Evolutionary conservation across 1,140 invertebrate species (phyloP), one percentile per base, ranked within the genome.

Genomic region (Calliphora vicina): DNA sequence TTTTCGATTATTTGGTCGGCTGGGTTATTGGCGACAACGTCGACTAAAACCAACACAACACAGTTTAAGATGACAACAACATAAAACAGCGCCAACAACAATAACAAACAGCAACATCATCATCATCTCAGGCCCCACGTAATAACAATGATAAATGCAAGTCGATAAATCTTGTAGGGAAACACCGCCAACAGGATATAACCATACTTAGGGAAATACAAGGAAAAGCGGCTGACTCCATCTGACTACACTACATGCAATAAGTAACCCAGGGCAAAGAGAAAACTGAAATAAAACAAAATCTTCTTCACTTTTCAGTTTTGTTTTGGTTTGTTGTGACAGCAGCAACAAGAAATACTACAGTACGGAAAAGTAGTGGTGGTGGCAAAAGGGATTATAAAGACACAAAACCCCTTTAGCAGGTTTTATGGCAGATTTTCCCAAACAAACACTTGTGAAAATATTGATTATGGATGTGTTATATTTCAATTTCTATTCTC

Each of bases 91-190:
- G 1, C 0, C 15, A 57, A n/a, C 15, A 57, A 17, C 50, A 57
- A 17, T 17, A 15, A 57, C n/a, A 15, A 57, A 5, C 1, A 57
- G 42, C 74, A 23, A 25, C 35, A 78, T 23, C 42, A 78, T 43
- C 74, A 78, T 42, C 74, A 20, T 20, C 42, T 23, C 74, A 43
- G 43, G 8, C 74, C 27, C 73, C 35, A 25, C 35, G 74, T 43
- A 43, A 43, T 78, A 78, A 78, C 74, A 45, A 78, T 78, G 74
- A 78, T 78, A 78, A 78, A 78, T 78, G 74, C 74, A 43, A 78
- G 42, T 23, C 35, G 74, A 25, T 25, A 78, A 78, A 78, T 43
- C 74, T 78, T 78, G 15, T 67, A 1, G 20, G n/a, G 61, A 10
- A 23, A 23, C 61, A 67, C 6, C 15, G n/a, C 6, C n/a, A 57